Evolutionary conservation across 2,797 vertebrate genomes (phyloP).

Genomic region (Rhinophrynus dorsalis): DNA sequence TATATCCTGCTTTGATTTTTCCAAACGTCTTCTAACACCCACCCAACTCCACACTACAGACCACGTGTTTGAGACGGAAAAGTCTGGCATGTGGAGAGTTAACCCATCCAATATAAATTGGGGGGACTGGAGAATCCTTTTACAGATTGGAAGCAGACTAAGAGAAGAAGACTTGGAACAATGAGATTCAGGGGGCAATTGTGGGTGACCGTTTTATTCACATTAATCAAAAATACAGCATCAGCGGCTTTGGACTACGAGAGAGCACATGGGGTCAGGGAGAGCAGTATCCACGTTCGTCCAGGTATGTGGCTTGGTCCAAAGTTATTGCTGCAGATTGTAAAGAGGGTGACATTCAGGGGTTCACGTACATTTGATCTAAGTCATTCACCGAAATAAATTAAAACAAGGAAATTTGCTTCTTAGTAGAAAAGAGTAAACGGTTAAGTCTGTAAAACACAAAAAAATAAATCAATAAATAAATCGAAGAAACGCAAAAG

Average conservation of each 20-base stretch:
- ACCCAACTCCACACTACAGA: neutral
- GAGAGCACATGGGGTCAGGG: neutral
- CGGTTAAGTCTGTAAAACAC: too few species aligned
- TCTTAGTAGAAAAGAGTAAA: too few species aligned
- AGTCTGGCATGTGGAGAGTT: constrained; percentile 21
- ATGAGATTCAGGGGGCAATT: constrained; percentile 27
- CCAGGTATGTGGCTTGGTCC: constrained; percentile 12
- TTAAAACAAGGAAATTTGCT: too few species aligned
- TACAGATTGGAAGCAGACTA: neutral
- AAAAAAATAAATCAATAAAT: too few species aligned
- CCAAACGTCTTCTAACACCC: constrained; percentile 12
- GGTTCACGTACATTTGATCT: too few species aligned
- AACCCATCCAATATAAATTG: constrained; percentile 38
- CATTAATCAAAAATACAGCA: constrained; percentile 2
- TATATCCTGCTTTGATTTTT: constrained; percentile 33
- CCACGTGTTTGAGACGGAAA: constrained; percentile 30
- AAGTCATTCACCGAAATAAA: too few species aligned
- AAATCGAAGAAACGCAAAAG: too few species aligned
- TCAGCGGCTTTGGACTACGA: constrained; percentile 3
- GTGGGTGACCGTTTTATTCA: constrained; percentile 15
- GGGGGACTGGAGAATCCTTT: constrained; percentile 13
- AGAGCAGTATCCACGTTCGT: neutral
- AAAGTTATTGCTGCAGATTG: too few species aligned
- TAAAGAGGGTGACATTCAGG: too few species aligned
- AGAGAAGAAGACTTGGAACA: neutral